Evolutionary conservation across 1,140 invertebrate genomes (phyloP), one percentile per base, ranked within the genome.

Genomic region (Leptopilina clavipes): DNA sequence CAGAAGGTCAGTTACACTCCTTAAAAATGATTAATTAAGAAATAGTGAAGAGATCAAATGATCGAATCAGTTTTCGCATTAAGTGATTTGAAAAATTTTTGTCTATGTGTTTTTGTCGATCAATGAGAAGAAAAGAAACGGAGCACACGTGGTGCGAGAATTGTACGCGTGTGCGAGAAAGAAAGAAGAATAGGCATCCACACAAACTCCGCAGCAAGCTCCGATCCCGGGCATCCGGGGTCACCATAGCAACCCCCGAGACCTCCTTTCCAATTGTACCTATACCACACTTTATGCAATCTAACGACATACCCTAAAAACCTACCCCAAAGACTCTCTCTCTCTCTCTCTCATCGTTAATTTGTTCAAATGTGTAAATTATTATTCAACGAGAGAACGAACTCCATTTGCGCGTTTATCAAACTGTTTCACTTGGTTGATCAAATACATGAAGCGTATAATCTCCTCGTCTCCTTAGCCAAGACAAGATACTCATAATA

Each of bases 181-280:
- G 48, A 52, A 52, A 52, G 45, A 52, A 52, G 48, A 52, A 52
- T 80, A 65, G 59, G 78, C 78, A 81, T 74, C 81, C 76, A 76
- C 76, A 75, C 77, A 80, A 80, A 22, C 25, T 31, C 14, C 79
- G 77, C 77, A 76, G 81, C 75, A 31, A 86, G 86, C 84, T 86
- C 86, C 82, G 74, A 79, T 86, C 87, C 88, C 89, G 89, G 88
- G 87, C 81, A 90, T 90, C 87, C 85, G 84, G 84, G 82, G 85
- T 89, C 83, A 82, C 85, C 84, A 90, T 88, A 80, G 86, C 84
- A 86, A 89, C 88, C 75, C 72, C 25, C 25, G 25, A 31, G 65
- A 74, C 79, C 85, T 85, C 83, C 83, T 83, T 83, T 71, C 76
- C 78, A 80, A 81, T 86, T 74, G 75, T 81, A 81, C 79, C 76